These are phyloP conservation scores for Drosophila fulvimacula DNA, from an alignment of 2,888 invertebrate species.

Conservation along the genomic window DNA sequence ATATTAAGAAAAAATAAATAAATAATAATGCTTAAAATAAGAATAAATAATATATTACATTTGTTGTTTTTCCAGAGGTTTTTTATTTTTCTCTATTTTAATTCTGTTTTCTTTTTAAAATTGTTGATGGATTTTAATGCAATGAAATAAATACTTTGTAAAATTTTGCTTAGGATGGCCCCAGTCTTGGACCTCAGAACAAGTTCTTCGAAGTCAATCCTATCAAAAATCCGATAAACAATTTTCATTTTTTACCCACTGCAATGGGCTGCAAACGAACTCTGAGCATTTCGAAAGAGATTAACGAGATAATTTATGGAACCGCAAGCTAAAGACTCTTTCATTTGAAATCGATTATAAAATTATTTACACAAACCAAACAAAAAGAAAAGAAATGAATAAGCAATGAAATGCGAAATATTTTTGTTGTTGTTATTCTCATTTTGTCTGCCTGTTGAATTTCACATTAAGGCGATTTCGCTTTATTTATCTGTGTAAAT, in stretches of 20 bases:
- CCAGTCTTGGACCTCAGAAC: too few species aligned
- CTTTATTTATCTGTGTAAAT: constrained; percentile 63
- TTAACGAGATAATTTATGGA: constrained; percentile 61
- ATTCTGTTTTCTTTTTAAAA: not conserved
- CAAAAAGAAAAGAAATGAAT: not conserved
- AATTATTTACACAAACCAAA: constrained; percentile 47
- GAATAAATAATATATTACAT: not conserved
- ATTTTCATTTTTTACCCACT: not conserved
- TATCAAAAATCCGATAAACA: too few species aligned
- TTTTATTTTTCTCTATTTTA: not conserved
- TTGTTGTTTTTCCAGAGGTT: too few species aligned
- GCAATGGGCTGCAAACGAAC: constrained; percentile 35
- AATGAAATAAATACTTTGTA: not conserved
- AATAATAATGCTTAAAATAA: too few species aligned
- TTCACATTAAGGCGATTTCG: constrained; percentile 60
- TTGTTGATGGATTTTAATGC: not conserved
- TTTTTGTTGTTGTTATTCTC: constrained; percentile 14
- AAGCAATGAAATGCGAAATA: constrained; percentile 6
- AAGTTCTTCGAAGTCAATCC: not conserved
- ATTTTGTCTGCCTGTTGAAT: constrained; percentile 51
- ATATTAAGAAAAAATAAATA: too few species aligned
- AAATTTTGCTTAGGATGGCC: not conserved
- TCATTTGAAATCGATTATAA: constrained; percentile 56
- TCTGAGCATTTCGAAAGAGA: constrained; percentile 40
- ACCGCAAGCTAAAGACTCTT: constrained; percentile 37